Conservation (phyloP, 2,113 vertebrate species). For the Crotophaga sulcirostris region DNA sequence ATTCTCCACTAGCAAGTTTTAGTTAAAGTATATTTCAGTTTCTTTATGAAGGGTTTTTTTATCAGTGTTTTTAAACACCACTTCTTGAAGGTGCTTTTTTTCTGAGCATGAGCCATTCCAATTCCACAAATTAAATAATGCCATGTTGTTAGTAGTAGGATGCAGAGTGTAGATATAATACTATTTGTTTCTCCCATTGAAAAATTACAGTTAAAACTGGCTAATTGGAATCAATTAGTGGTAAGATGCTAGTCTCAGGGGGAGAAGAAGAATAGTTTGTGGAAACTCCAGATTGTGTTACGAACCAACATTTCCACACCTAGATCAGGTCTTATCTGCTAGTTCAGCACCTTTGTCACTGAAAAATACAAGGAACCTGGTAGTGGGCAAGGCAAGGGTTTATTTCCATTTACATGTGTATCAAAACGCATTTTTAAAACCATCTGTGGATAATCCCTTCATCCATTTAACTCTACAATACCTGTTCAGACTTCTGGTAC, state of each 20-base stretch:
- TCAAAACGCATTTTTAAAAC: background rate
- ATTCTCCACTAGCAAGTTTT: conserved; percentile 2
- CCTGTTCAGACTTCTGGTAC: background rate
- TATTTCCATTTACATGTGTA: background rate
- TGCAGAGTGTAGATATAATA: background rate
- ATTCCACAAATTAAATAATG: background rate
- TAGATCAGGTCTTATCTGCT: background rate
- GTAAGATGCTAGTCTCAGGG: conserved; percentile 10
- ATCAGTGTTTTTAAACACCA: background rate
- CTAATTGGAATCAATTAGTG: conserved; percentile 46
- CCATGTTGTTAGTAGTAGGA: background rate
- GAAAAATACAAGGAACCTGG: background rate
- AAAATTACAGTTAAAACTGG: conserved; percentile 40
- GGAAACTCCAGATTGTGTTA: background rate
- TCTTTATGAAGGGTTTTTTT: background rate
- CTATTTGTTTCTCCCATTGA: conserved; percentile 22
- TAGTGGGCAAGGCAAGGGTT: background rate
- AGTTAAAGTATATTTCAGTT: background rate
- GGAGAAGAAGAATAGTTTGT: background rate
- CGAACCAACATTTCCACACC: background rate
- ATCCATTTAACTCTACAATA: background rate
- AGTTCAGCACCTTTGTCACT: background rate
- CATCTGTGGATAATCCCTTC: background rate
- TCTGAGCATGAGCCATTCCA: background rate
- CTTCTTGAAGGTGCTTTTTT: background rate